Conservation (phyloP, 2,797 vertebrate species). For the Sparidentex hasta region DNA sequence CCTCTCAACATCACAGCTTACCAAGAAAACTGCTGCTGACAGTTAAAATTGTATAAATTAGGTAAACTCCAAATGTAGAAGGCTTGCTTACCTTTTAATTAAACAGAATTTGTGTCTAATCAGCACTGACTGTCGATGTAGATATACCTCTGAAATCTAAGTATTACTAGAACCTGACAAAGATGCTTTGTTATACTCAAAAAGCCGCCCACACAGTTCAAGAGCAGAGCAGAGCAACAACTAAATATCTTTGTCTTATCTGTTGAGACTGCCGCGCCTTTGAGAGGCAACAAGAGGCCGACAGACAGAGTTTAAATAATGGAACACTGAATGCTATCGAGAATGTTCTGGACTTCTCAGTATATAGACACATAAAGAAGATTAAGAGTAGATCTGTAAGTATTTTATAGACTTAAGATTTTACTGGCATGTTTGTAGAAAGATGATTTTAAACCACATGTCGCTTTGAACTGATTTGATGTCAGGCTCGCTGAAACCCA, state of each 20-base stretch:
- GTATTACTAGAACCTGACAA: slow-evolving; percentile 19
- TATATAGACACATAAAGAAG: background rate
- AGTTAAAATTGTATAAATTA: background rate
- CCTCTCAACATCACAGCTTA: background rate
- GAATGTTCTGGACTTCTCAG: background rate
- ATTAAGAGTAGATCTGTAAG: background rate
- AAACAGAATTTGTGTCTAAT: background rate
- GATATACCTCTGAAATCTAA: slow-evolving; percentile 4
- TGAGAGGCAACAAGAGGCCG: background rate
- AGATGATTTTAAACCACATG: background rate
- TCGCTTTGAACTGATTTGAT: background rate
- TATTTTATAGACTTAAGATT: background rate
- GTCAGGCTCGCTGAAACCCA: background rate
- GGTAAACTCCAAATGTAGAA: background rate
- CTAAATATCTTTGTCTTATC: slow-evolving; percentile 37
- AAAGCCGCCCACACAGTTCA: slow-evolving; percentile 49
- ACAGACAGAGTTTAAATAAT: background rate
- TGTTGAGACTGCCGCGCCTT: slow-evolving; percentile 40
- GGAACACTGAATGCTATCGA: background rate
- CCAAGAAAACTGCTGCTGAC: background rate
- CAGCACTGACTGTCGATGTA: background rate
- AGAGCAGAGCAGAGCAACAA: slow-evolving; percentile 17
- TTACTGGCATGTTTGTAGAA: background rate
- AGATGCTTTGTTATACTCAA: slow-evolving; percentile 16
- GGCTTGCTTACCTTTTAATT: background rate